Base-by-base conservation (phyloP, 1,140 invertebrate species). In the Drosophila pectinifera region DNA sequence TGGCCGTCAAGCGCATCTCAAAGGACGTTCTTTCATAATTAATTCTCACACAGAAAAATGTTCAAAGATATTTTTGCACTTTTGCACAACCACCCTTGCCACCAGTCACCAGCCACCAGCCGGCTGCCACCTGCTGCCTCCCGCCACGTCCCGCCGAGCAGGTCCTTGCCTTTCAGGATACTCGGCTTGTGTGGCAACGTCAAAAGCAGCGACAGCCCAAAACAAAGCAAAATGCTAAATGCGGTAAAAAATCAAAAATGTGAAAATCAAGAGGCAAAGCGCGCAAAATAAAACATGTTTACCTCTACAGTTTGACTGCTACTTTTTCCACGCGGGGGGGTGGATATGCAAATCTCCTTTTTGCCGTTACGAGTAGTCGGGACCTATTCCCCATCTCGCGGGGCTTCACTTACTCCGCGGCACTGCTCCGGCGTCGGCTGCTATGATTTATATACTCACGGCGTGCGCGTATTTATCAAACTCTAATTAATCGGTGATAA, bases 401-500 rank as follows among this genome's bases (percentile, higher is more conserved):
- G 24, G 38, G 54, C 14, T 28, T 55, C 18, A 18, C 14, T 57
- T 55, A 16, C 20, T 46, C 16, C 36, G 11, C 14, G n/a, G 48
- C 28, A 28, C 48, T 42, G 36, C 4, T 58, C 56, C 48, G 4
- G 39, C 10, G 49, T 68, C 43, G 11, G 77, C 57, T 73, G 68
- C 59, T 69, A 85, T 91, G 90, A 91, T 91, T 91, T 91, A 91
- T 91, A 90, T 80, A 91, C 90, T 90, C 83, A 90, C 90, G 90
- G 80, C 90, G 85, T 91, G 89, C 90, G 90, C 90, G 80, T 91
- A 91, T 91, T 91, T 91, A 91, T 91, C 90, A 91, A 91, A 90
- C 90, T 91, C 90, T 91, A 91, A 91, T 91, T 91, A 91, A 91
- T 91, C 90, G 90, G 83, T 91, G 90, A 91, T 91, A 91, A 91